Percentiles rank a stretch among this genome's conserved stretches.
Conservation (phyloP, 2,113 vertebrate species). For the Stomatorhinus ivindoensis region DNA sequence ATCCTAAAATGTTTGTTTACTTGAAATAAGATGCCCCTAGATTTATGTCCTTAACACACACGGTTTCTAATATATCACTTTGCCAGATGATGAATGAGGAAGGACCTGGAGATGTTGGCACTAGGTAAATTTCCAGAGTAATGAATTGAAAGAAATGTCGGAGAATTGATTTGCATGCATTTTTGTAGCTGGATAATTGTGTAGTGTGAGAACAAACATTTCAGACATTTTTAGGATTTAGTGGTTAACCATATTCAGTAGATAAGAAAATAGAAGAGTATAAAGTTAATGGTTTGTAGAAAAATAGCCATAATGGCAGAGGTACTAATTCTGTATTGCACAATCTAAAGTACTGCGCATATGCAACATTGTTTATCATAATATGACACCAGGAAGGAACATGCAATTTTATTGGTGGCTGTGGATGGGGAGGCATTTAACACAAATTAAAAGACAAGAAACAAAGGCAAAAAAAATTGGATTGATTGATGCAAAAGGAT, state of each 20-base stretch:
- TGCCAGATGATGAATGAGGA: conserved; percentile 43
- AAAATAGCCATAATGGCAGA: neutral
- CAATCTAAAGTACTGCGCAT: neutral
- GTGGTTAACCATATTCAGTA: conserved; percentile 30
- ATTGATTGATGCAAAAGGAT: neutral
- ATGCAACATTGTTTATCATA: neutral
- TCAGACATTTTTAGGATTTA: conserved; percentile 37
- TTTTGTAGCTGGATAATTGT: conserved; percentile 50
- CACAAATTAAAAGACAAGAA: neutral
- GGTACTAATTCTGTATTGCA: neutral
- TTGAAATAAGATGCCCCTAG: conserved; percentile 7
- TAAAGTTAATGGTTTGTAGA: neutral
- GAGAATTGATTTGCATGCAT: conserved; percentile 41
- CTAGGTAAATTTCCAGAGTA: conserved; percentile 22
- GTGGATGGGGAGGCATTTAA: neutral
- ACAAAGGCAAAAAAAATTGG: neutral
- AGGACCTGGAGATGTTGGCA: conserved; percentile 48
- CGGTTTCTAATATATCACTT: conserved; percentile 35
- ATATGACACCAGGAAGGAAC: neutral
- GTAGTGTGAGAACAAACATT: conserved; percentile 47
- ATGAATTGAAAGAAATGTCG: conserved; percentile 43
- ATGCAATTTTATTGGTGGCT: neutral
- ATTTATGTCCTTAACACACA: neutral
- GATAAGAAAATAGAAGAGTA: conserved; percentile 49
- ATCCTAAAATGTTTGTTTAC: conserved; percentile 28